Evolutionary conservation across 2,113 vertebrate species (phyloP).

Genomic region (Aphelocoma coerulescens): DNA sequence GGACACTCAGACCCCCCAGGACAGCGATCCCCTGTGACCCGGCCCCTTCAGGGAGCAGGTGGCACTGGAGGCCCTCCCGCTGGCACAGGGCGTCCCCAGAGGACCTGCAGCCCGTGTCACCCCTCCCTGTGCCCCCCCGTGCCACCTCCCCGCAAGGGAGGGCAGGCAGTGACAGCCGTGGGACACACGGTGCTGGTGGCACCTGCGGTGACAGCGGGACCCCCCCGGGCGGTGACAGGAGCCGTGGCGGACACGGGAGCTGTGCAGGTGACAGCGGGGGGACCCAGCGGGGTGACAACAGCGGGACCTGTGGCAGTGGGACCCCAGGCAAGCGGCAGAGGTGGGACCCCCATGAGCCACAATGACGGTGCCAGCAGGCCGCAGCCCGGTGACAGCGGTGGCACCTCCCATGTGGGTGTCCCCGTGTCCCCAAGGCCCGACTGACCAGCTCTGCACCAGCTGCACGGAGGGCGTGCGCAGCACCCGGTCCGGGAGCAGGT

Average conservation of each 20-base stretch:
- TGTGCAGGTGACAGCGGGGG: rapidly evolving
- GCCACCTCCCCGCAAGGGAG: neutral
- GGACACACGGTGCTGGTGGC: rapidly evolving
- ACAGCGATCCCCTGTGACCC: neutral
- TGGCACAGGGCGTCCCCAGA: neutral
- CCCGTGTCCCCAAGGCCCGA: neutral
- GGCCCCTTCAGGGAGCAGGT: neutral
- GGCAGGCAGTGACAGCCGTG: neutral
- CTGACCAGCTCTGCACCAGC: slow-evolving; percentile 92
- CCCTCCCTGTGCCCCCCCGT: neutral
- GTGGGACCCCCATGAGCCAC: neutral
- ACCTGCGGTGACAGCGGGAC: neutral
- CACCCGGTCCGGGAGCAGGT: slow-evolving; percentile 85
- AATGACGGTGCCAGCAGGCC: neutral
- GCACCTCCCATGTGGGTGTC: neutral
- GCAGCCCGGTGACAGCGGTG: rapidly evolving
- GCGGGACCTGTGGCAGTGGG: neutral
- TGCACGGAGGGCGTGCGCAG: slow-evolving; percentile 87
- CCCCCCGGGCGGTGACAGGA: no score
- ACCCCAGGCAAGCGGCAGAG: neutral
- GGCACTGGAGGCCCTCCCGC: neutral
- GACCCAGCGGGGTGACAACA: neutral
- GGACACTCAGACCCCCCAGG: neutral
- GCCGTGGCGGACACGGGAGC: neutral
- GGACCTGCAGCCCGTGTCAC: neutral